phyloP scores from a whole-genome alignment of 2,113 vertebrate genomes.

The Menidia beryllina region DNA sequence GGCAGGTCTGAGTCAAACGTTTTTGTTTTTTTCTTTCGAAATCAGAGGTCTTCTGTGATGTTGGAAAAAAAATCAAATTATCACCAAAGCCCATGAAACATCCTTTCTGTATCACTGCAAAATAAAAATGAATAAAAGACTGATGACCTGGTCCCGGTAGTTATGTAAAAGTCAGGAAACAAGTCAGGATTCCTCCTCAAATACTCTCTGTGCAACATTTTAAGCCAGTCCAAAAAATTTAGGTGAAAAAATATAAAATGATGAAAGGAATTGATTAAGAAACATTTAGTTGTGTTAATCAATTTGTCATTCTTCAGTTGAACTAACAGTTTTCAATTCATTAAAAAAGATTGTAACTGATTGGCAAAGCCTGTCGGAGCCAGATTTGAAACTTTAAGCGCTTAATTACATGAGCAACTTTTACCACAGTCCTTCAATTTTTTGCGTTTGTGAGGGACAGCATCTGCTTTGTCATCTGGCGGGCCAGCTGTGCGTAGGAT shows the following conservation, averaged over 20 bases:
- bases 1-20: too few relatives aligned
- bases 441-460: slow-evolving; percentile 22
- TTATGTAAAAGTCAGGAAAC: too few relatives aligned
- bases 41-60: too few relatives aligned
- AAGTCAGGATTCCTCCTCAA: too few relatives aligned
- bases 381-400: background rate
- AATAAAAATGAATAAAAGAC: background rate
- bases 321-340: too few relatives aligned
- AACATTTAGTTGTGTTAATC: background rate
- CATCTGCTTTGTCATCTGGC: slow-evolving; percentile 29
- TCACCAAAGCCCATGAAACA: too few relatives aligned
- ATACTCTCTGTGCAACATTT: too few relatives aligned
- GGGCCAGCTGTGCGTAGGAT: background rate
- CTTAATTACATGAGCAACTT: background rate
- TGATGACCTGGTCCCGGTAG: background rate
- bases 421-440: slow-evolving; percentile 4
- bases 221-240: too few relatives aligned
- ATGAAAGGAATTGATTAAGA: background rate
- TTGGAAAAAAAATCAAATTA: too few relatives aligned
- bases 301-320: background rate
- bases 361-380: too few relatives aligned
- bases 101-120: background rate
- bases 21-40: too few relatives aligned
- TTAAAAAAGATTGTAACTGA: too few relatives aligned
- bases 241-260: background rate